A percentile compares a stretch with the other conserved stretches of the same genome.
These are phyloP conservation scores for Zaprionus vittiger DNA, from an alignment of 1,140 invertebrate genomes.

Conservation along the genomic window DNA sequence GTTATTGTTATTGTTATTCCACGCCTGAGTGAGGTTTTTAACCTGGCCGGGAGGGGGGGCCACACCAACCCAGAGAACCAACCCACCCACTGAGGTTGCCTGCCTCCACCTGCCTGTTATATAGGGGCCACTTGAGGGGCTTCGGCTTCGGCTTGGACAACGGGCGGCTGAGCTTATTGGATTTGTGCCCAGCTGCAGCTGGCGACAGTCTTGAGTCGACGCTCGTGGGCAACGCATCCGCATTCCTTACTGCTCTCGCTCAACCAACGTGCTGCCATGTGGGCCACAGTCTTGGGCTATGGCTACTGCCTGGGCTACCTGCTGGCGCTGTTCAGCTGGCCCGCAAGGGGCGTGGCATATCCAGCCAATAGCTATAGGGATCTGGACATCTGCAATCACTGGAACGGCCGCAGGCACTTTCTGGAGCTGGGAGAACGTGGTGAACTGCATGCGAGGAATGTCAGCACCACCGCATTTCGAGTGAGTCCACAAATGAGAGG, in stretches of 20 bases:
- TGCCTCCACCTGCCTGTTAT: conserved; percentile 18
- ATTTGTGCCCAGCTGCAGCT: conserved; percentile 48
- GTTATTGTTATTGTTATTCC: conserved; percentile 8
- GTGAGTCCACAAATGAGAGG: conserved; percentile 41
- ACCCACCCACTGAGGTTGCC: conserved; percentile 17
- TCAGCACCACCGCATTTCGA: conserved; percentile 83
- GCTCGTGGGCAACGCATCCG: conserved; percentile 42
- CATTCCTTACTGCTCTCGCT: conserved; percentile 10
- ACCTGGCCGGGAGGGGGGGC: conserved; percentile 33
- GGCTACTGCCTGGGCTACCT: conserved; percentile 64
- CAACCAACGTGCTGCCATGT: conserved; percentile 33
- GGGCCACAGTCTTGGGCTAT: conserved; percentile 55
- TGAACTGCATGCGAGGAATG: conserved; percentile 86
- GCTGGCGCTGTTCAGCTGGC: conserved; percentile 46
- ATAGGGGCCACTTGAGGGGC: conserved; percentile 62
- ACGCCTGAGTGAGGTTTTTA: conserved; percentile 65
- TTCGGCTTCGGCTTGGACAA: conserved; percentile 59
- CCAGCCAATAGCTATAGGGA: conserved; percentile 81
- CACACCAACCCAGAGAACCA: background rate
- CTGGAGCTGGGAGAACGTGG: conserved; percentile 87
- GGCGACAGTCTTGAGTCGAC: conserved; percentile 58
- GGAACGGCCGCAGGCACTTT: conserved; percentile 87
- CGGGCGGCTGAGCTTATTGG: conserved; percentile 59
- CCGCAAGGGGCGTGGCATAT: conserved; percentile 51
- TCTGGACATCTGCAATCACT: conserved; percentile 87